Evolutionary conservation across 1,140 invertebrate genomes (phyloP), one percentile per base, ranked within the genome.

Genomic region (Lysiphlebus fabarum): DNA sequence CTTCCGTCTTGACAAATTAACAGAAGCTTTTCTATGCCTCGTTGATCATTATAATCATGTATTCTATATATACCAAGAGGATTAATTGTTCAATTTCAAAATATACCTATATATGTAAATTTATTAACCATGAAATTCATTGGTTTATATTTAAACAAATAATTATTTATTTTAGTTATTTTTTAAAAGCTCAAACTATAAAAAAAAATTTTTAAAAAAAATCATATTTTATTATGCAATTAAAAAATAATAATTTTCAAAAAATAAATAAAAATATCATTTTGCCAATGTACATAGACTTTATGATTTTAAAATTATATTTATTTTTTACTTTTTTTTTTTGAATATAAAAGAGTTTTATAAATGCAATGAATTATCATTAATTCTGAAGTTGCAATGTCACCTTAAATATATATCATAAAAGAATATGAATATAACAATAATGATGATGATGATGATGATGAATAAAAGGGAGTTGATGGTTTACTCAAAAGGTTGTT

Each of bases 1-100:
- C 66, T 71, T 70, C 62, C 69, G 67, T 48, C 64, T 63, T 68
- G 65, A 68, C 69, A 71, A 74, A 76, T 76, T 75, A 74, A 73
- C 59, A 68, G 65, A 62, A 70, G 70, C 70, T 73, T 66, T 17
- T 48, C 1, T 48, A 53, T 1, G 8, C 6, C 17, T n/a, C 5
- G 14, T 14, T 40, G 49, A 36, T 40, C 37, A 53, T n/a, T 7
- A n/a, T 9, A n/a, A 17, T n/a, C 17, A 26, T 26, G 4, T 26
- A 26, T 26, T 26, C 17, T 26, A 26, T 26, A 17, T 17, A 26
- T 26, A 26, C 17, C 2, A 53, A 53, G 10, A 7, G 17, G 37
- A 37, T 53, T 53, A 42, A 53, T 26, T 17, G 12, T 33, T 14
- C n/a, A 36, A n/a, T 10, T 2, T 48, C 45, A 14, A 12, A 33